Evolutionary conservation across 2,797 vertebrate species (phyloP).

Genomic region (Discoglossus pictus): DNA sequence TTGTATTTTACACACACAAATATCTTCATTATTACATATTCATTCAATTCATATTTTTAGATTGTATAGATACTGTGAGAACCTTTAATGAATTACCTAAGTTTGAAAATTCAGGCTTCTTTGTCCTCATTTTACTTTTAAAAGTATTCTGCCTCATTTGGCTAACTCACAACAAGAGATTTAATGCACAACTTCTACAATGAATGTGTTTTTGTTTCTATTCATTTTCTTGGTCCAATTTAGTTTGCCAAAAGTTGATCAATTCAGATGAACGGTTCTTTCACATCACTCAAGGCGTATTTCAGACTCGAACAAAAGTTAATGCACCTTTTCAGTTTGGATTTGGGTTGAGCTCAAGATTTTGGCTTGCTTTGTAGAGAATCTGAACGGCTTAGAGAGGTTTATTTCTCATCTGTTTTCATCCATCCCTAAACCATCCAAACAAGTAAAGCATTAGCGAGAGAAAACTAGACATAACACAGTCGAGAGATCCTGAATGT

Average conservation of each 20-base stretch:
- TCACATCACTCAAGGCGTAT: neutral
- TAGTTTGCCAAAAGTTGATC: neutral
- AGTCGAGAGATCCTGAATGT: conserved; percentile 4
- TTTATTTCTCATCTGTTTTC: conserved; percentile 15
- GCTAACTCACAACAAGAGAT: too few relatives aligned
- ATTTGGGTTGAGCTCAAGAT: too few relatives aligned
- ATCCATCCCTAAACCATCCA: conserved; percentile 3
- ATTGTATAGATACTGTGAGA: too few relatives aligned
- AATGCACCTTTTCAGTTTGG: conserved; percentile 5
- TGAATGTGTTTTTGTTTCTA: too few relatives aligned
- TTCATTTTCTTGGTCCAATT: neutral
- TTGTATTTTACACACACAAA: too few relatives aligned
- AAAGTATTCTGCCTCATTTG: too few relatives aligned
- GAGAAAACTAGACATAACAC: conserved; percentile 16
- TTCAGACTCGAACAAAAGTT: neutral
- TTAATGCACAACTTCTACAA: too few relatives aligned
- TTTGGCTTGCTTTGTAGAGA: neutral
- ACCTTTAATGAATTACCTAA: too few relatives aligned
- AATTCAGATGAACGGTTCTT: neutral
- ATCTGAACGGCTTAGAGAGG: conserved; percentile 11
- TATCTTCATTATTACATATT: too few relatives aligned
- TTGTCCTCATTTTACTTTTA: too few relatives aligned
- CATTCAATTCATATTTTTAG: too few relatives aligned
- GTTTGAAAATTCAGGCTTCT: too few relatives aligned
- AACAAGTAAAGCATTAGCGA: conserved; percentile 12